Base-by-base conservation (phyloP, 2,888 invertebrate species). In the Himalopsyche tibetana region DNA sequence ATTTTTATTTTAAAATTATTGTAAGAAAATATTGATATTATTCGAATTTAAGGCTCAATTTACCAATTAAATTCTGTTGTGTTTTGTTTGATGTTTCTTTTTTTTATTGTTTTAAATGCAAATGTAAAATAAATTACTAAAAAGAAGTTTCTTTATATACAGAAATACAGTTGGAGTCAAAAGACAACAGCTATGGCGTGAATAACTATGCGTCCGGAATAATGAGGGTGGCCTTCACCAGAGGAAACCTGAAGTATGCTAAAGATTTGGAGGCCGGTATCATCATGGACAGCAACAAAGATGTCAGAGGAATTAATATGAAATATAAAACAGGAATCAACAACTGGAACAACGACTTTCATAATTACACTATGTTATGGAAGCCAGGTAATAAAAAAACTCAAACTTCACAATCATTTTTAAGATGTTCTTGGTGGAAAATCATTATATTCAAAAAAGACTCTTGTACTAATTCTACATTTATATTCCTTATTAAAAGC, bases 161-260 rank as follows among this genome's bases (percentile, higher is more conserved):
- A 96, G 96, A 95, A 90, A 91, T 96, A 8, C 94, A 93, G 87
- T 90, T 96, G 89, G 95, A 96, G 89, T 96, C 97, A 0, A 91
- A 92, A 8, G 93, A 94, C 83, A 93, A 94, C 74, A 91, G 92
- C 15, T 96, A 96, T 89, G 96, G 95, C 15, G 89, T 90, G 82
- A 90, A 91, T 89, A 92, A 91, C 88, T 94, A 93, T 88, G 92
- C 94, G 36, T 96, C 96, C 0, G 96, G 96, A 0, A 94, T 96
- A 89, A 93, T 97, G 79, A 94, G 96, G 88, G 93, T 97, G 81
- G 96, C 96, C 2, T 94, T 95, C 88, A 92, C 95, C 0, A 92
- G 94, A 9, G 97, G 97, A 38, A 96, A 96, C 90, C 89, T 82
- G 5, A 92, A 93, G 83, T 88, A 83, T 83, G 90, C 89, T 86